Evolutionary conservation across 2,113 vertebrate genomes (phyloP).

Genomic region (Sturnira hondurensis): DNA sequence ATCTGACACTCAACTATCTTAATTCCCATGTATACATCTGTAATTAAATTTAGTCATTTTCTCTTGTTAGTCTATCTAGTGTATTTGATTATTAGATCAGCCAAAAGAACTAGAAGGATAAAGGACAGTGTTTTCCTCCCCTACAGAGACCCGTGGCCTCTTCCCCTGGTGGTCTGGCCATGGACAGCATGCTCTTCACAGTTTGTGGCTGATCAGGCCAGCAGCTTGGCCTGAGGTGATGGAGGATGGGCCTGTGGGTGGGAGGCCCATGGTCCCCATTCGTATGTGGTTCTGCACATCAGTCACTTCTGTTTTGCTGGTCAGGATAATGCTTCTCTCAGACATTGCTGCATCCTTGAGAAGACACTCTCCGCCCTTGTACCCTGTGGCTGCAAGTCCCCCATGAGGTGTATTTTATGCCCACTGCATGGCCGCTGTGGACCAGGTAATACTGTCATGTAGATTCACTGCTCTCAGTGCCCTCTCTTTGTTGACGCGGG

Average conservation of each 20-base stretch:
- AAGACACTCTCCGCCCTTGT: background rate
- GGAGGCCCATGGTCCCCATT: background rate
- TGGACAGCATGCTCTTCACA: background rate
- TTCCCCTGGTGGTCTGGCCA: background rate
- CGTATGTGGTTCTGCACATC: constrained; percentile 15
- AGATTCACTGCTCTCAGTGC: background rate
- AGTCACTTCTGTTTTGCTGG: constrained; percentile 29
- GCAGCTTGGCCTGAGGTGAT: background rate
- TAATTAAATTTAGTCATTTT: background rate
- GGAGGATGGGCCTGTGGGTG: background rate
- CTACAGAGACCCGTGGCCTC: background rate
- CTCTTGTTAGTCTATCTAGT: background rate
- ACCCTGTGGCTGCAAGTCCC: background rate
- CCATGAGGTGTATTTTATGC: background rate
- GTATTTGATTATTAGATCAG: background rate
- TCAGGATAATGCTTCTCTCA: constrained; percentile 35
- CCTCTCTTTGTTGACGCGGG: background rate
- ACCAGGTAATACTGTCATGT: background rate
- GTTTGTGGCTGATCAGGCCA: background rate
- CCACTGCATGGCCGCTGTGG: background rate
- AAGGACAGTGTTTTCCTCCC: background rate
- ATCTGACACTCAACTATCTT: background rate
- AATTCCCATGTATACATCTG: background rate
- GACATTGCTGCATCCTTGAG: background rate
- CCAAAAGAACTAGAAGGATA: background rate